Evolutionary conservation across 2,888 invertebrate species (phyloP).

Genomic region (Limnephilus marmoratus): DNA sequence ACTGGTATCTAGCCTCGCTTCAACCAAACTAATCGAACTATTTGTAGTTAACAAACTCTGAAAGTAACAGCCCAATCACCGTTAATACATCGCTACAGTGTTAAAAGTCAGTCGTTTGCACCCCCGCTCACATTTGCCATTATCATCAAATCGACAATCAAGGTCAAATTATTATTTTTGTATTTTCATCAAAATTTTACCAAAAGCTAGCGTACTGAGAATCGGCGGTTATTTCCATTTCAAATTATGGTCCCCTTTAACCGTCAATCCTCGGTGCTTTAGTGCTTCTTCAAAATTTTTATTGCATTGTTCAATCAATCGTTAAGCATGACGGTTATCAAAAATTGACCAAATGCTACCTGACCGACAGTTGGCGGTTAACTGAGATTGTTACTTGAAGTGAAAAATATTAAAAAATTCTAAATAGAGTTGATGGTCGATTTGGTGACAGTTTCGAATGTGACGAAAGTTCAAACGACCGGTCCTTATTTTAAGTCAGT

Average conservation of each 20-base stretch:
- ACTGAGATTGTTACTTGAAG: not conserved
- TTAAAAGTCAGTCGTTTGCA: not conserved
- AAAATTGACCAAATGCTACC: not conserved
- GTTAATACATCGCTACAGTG: constrained; percentile 51
- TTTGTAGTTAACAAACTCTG: constrained; percentile 66
- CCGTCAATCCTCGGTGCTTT: no score
- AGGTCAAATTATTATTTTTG: no score
- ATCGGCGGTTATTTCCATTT: no score
- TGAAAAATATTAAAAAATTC: not conserved
- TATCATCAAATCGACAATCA: not conserved
- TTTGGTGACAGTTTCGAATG: not conserved
- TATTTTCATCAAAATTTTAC: no score
- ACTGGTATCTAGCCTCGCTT: constrained; percentile 57
- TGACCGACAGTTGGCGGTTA: not conserved
- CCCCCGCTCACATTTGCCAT: not conserved
- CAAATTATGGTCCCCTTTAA: no score
- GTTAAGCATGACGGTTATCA: no score
- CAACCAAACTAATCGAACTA: constrained; percentile 61
- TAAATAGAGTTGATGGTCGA: not conserved
- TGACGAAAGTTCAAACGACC: no score
- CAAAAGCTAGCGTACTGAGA: no score
- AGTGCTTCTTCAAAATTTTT: no score
- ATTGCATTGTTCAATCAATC: no score
- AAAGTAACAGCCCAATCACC: constrained; percentile 65
- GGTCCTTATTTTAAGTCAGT: not conserved